Percentiles rank a stretch among this genome's conserved stretches.
Evolutionary conservation across 1,140 invertebrate species (phyloP).

Genomic region (Penaeus vannamei): DNA sequence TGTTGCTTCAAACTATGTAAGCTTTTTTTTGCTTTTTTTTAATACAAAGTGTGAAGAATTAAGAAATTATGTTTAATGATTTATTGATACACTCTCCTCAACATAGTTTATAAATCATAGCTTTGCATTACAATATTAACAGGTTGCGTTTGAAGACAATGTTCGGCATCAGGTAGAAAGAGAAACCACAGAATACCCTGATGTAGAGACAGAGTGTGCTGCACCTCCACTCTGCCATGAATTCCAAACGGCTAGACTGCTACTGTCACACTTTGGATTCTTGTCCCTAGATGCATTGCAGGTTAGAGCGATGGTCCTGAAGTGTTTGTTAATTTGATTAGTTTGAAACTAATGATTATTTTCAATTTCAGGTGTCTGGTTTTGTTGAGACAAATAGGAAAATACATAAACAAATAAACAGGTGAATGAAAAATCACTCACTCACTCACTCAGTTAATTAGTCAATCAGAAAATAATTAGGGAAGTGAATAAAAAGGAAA

Average conservation of each 20-base stretch:
- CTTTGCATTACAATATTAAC: not conserved
- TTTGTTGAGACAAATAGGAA: not conserved
- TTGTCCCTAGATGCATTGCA: constrained; percentile 79
- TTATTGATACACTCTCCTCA: not conserved
- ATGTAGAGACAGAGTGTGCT: constrained; percentile 80
- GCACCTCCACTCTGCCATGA: constrained; percentile 88
- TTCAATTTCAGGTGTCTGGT: not conserved
- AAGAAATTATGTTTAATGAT: constrained; percentile 50
- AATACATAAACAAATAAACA: too few relatives aligned
- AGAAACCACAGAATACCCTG: constrained; percentile 69
- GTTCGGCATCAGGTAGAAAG: constrained; percentile 52
- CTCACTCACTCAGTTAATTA: too few relatives aligned
- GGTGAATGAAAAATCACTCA: too few relatives aligned
- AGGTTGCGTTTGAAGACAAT: constrained; percentile 68
- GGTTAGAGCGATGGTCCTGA: constrained; percentile 69
- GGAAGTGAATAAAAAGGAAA: too few relatives aligned
- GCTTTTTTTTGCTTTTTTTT: too few relatives aligned
- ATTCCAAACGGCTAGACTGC: constrained; percentile 93
- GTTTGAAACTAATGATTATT: too few relatives aligned
- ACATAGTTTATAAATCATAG: not conserved
- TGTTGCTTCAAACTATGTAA: too few relatives aligned
- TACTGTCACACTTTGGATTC: constrained; percentile 87
- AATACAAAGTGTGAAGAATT: not conserved
- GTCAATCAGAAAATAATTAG: too few relatives aligned
- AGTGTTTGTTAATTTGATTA: not conserved